Evolutionary conservation across 2,888 invertebrate genomes (phyloP), one percentile per base, ranked within the genome.

Genomic region (Philereme transversata): DNA sequence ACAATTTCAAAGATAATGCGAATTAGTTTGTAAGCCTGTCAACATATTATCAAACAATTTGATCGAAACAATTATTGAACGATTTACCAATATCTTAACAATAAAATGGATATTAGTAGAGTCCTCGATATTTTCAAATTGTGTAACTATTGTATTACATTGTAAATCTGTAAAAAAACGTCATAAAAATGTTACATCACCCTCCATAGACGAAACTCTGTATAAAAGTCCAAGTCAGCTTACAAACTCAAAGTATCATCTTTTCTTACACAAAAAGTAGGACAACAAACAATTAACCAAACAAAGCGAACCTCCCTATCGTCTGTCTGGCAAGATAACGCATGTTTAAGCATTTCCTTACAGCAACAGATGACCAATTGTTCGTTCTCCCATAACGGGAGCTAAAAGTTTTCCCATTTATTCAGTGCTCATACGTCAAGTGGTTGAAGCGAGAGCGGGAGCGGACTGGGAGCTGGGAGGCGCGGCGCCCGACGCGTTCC

Each of bases 321-420:
- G 72, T 75, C 77, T 74, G 77, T 76, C 75, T 74, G 77, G 77
- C 72, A 82, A 81, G 84, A 86, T 87, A 87, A 84, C 82, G 77
- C 80, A 81, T 81, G 78, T 81, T 84, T 82, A 84, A 83, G 81
- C 83, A 80, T 86, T 81, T 75, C 78, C 81, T 79, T 74, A 70
- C 72, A 64, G 71, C 81, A 87, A 85, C 88, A 87, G 88, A 88
- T 91, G 92, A 91, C 91, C 92, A 90, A 90, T 90, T 92, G 92
- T 92, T 88, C 83, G 82, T 81, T 86, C 83, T 88, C 85, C 84
- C 86, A 87, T 88, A 84, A 86, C 83, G 79, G 82, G 75, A 77
- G 84, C 88, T 87, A 81, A 91, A 91, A 92, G 85, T 92, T 92
- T 92, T 91, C 88, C 89, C 90, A 92, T 91, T 91, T 90, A 90